phyloP scores from a whole-genome alignment of 2,113 vertebrate genomes.

The Prunella himalayana region DNA sequence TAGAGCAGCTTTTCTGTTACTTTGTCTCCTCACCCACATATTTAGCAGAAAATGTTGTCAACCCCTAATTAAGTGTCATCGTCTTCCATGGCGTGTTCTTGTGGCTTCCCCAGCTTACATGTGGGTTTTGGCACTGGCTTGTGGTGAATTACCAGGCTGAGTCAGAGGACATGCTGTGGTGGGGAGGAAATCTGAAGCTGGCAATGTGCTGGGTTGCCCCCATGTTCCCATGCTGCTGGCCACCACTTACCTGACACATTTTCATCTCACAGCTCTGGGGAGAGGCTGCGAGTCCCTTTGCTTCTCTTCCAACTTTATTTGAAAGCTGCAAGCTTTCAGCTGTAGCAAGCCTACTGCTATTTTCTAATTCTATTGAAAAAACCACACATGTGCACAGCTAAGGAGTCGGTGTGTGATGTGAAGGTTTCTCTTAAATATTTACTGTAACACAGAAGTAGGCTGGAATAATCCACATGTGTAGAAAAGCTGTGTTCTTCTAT shows the following conservation, averaged over 20 bases:
- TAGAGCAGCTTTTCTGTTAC: not conserved
- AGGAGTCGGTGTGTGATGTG: not conserved
- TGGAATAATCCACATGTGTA: not conserved
- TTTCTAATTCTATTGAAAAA: not conserved
- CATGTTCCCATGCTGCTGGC: fast-evolving
- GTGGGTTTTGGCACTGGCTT: slow-evolving; percentile 16
- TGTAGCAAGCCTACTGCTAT: not conserved
- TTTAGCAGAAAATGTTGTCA: slow-evolving; percentile 8
- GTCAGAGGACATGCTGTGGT: not conserved
- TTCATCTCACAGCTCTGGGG: not conserved
- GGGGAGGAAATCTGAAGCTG: not conserved
- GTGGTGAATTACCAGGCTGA: not conserved
- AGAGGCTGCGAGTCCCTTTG: fast-evolving
- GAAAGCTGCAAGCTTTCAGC: not conserved
- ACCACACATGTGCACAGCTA: fast-evolving
- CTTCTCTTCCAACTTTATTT: not conserved
- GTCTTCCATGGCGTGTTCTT: not conserved
- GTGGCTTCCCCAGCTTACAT: not conserved
- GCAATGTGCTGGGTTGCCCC: fast-evolving
- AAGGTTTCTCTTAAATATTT: not conserved
- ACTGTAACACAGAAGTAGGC: not conserved
- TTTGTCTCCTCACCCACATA: not conserved
- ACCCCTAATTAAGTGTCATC: not conserved
- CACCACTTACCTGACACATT: not conserved
- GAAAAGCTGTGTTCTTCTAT: not conserved